Conservation (phyloP, 2,888 invertebrate species). For the Orchesellides sinensis region DNA sequence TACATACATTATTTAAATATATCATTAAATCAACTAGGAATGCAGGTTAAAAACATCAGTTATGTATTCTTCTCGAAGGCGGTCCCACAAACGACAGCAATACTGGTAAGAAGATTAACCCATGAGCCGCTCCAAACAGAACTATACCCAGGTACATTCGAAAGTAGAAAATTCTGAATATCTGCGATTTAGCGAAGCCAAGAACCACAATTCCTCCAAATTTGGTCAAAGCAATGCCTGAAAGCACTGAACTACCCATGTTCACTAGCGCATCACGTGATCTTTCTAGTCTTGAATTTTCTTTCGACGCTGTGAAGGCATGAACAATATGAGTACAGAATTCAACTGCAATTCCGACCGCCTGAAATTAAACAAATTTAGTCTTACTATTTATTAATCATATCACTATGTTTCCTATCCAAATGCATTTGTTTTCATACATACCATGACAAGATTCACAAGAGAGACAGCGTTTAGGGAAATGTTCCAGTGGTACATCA, state of each 20-base stretch:
- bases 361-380: conserved; percentile 79
- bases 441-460: conserved; percentile 96
- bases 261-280: conserved; percentile 90
- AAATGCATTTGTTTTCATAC: neutral
- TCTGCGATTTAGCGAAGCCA: conserved; percentile 95
- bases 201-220: conserved; percentile 92
- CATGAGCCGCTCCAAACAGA: conserved; percentile 96
- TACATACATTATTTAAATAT: conserved; percentile 40
- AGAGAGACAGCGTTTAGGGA: conserved; percentile 94
- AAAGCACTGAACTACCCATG: conserved; percentile 98
- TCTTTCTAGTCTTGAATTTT: conserved; percentile 84
- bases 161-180: conserved; percentile 97
- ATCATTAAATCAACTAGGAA: conserved; percentile 62
- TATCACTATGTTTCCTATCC: neutral
- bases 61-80: conserved; percentile 65
- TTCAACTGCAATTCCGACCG: conserved; percentile 98
- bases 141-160: conserved; percentile 99
- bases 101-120: conserved; percentile 97
- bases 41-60: conserved; percentile 66
- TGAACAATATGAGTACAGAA: conserved; percentile 98
- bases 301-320: conserved; percentile 89
- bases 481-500: conserved; percentile 96
- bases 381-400: neutral
- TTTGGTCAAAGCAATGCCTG: conserved; percentile 98
- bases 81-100: conserved; percentile 81